Base-by-base conservation (phyloP, 2,113 vertebrate species). In the Oreochromis aureus region DNA sequence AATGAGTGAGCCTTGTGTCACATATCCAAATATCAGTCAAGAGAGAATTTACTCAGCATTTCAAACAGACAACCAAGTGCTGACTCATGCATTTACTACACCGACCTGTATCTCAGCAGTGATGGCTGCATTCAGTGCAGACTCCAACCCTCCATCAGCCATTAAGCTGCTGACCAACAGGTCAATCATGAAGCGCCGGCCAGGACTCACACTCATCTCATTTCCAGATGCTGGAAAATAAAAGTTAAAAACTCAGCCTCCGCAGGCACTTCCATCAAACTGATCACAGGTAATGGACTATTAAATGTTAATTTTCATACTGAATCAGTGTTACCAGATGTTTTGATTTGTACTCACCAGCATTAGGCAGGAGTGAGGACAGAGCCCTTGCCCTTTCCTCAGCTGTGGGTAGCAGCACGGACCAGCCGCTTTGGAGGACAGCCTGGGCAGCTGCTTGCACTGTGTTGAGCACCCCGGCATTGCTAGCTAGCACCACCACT, bases 351-450 rank as follows among this genome's bases (percentile, higher is more conserved):
- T 36, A 76, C 94, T 92, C 54, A 99, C 99, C 98, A 94, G 98
- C 96, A 4, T 98, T 98, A 81, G 99, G 99, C 32, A 99, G 93
- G 3, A 99, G 97, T 0, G 99, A 98, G 0, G 99, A 99, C 69
- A 99, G 96, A 0, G 99, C 98, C 59, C 99, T 95, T 3, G 99
- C 99, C 19, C 99, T 94, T 82, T 99, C 99, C 93, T 99, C 99
- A 0, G 99, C 99, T 2, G 98, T 99, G 34, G 99, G 99, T 84
- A 99, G 96, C 83, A 99, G 93, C 89, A 99, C 97, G 0, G 98
- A 99, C 99, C 98, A 99, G 76, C 98, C 99, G 0, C 98, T 99
- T 88, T 99, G 99, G 83, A 99, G 96, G 85, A 99, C 98, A 1
- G 98, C 97, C 61, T 99, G 99, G 0, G 99, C 98, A 0, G 98